phyloP scores from a whole-genome alignment of 2,797 vertebrate species.

The Taeniopygia guttata region DNA sequence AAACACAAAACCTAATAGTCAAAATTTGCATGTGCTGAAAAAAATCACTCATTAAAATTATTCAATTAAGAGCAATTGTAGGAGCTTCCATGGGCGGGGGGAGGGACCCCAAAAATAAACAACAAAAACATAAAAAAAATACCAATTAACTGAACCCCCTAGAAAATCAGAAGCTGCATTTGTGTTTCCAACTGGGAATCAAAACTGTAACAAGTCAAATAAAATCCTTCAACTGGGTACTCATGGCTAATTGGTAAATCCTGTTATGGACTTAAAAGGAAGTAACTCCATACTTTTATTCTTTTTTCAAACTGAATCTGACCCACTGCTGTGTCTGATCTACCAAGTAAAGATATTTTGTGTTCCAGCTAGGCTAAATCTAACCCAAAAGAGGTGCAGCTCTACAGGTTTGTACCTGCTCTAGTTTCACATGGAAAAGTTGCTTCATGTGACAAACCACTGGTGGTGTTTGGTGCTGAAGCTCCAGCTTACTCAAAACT shows the following conservation, averaged over 20 bases:
- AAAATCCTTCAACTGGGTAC: not conserved
- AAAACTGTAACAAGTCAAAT: not conserved
- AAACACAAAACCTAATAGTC: not conserved
- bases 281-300: not conserved
- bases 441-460: fast-evolving
- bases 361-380: not conserved
- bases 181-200: not conserved
- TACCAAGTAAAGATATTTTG: not conserved
- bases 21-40: not conserved
- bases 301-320: not conserved
- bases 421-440: fast-evolving
- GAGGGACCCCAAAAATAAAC: not conserved
- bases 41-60: not conserved
- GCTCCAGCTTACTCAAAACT: not conserved
- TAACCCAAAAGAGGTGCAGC: not conserved
- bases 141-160: fast-evolving
- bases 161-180: not conserved
- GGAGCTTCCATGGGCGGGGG: not conserved
- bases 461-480: not conserved
- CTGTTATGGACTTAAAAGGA: fast-evolving
- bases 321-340: fast-evolving
- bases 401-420: too few species aligned
- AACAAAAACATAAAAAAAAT: fast-evolving
- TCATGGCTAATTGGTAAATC: not conserved
- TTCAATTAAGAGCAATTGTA: not conserved